Conservation (phyloP, 2,888 invertebrate species). For the Acronicta psi region DNA sequence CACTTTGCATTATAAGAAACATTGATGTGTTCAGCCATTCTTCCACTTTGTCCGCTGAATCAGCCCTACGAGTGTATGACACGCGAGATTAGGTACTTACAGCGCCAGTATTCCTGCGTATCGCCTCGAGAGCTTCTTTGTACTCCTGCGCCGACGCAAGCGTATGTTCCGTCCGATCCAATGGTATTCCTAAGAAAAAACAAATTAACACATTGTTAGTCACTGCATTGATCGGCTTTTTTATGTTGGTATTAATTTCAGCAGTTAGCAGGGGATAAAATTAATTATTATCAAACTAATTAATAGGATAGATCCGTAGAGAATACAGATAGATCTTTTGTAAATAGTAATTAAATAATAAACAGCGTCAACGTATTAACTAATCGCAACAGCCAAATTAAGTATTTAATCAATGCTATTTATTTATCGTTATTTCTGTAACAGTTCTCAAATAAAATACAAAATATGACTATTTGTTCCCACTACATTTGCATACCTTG, state of each 20-base stretch:
- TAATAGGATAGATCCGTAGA: too few species aligned
- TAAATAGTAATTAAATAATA: too few species aligned
- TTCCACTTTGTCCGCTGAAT: not conserved
- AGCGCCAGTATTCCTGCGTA: conserved; percentile 81
- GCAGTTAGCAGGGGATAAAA: too few species aligned
- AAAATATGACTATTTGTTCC: not conserved
- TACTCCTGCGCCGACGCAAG: conserved; percentile 82
- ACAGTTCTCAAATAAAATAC: not conserved
- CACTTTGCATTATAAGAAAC: too few species aligned
- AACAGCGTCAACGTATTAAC: too few species aligned
- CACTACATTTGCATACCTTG: not conserved
- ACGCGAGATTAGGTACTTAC: conserved; percentile 65
- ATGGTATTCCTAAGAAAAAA: conserved; percentile 72
- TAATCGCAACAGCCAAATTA: too few species aligned
- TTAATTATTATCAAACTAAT: too few species aligned
- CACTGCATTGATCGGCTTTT: conserved; percentile 14
- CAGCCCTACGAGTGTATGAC: conserved; percentile 26
- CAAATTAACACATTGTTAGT: conserved; percentile 39
- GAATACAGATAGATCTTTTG: too few species aligned
- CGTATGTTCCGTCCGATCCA: conserved; percentile 77
- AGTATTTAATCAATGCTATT: too few species aligned
- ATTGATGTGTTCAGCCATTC: too few species aligned
- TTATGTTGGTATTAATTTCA: not conserved
- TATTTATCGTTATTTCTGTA: too few species aligned
- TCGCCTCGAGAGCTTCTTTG: conserved; percentile 82